Base-by-base conservation (phyloP, 2,797 vertebrate species). In the Sebastes melanostomus region DNA sequence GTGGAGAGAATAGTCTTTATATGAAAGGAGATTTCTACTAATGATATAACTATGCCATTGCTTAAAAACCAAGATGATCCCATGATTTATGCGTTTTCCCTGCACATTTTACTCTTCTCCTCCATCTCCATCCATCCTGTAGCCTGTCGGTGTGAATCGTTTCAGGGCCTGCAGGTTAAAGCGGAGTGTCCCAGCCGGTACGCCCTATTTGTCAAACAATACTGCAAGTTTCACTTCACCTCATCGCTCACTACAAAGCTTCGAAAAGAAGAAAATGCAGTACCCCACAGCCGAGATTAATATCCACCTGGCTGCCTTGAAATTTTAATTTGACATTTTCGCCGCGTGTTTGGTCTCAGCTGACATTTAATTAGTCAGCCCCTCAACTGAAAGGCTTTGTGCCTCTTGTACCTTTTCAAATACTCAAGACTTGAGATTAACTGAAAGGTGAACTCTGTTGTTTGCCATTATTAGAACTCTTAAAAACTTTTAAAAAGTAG, bases 311-410 rank as follows among this genome's bases (percentile, higher is more conserved):
- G 5, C 56, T 82, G 46, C 63, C 61, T 80, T 75, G 42, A 74
- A 83, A 85, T 81, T 82, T 55, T 63, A 82, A 82, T 83, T 55
- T 85, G 86, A 89, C 80, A 86, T 36, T 89, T 88, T 71, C 61
- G 22, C n/a, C 27, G 29, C 11, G 34, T 36, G 34, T 36, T 36
- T 36, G 34, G 34, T 36, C 34, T 36, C 34, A 36, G 34, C 1
- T 36, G 34, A 75, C 81, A 80, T 86, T 88, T 89, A 88, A 90
- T 89, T 77, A 80, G 30, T 12, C 3, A 3, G 29, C 27, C 50
- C 8, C 20, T 82, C n/a, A 82, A 32, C 27, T 34, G 12, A 62
- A 85, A 42, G 61, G 30, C 69, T 46, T 66, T 67, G 62, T 29
- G 20, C 32, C 12, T 58, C 10, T 54, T 70, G 27, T 36, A 22